Base-by-base conservation (phyloP, 2,888 invertebrate species). In the Drosophila parthenogenetica region DNA sequence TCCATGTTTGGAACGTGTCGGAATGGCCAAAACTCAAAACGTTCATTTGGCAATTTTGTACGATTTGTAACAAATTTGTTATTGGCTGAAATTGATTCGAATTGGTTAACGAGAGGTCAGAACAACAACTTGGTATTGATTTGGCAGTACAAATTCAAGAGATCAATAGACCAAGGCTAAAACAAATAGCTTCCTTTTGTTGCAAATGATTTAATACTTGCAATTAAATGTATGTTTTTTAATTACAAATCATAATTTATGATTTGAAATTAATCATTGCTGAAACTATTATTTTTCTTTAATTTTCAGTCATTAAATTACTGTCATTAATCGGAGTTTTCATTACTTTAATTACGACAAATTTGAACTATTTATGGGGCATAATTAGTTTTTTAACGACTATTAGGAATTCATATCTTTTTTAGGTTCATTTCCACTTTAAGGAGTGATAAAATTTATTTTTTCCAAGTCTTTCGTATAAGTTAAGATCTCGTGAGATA, bases 41-140 rank as follows among this genome's bases (percentile, higher is more conserved):
- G 53, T 58, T 53, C 37, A 42, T 63, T 62, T 16, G 54, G 43
- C 42, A 50, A 69, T 60, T 78, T 29, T 54, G 16, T 39, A 63
- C 65, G 51, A 59, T 72, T 69, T 65, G 55, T 46, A 64, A 59
- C 77, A 42, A 78, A 45, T 61, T 55, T 43, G 29, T 51, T 65
- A 51, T 66, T 66, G 54, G 48, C 45, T 57, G 16, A 61, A 71
- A 71, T 68, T 57, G 65, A 66, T 75, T 64, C 14, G 45, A 48
- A 7, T 37, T 53, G 72, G 25, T 59, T 55, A 55, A 73, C 17
- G 35, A 51, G 46, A 66, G 71, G 71, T 55, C 72, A 39, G 42
- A 51, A 22, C 51, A 29, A 63, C 40, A 29, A 63, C 43, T 60
- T 63, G 7, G 17, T 19, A 14, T 45, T 59, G 16, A 57, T 29